Evolutionary conservation across 2,113 vertebrate species (phyloP).

Genomic region (Sprattus sprattus): DNA sequence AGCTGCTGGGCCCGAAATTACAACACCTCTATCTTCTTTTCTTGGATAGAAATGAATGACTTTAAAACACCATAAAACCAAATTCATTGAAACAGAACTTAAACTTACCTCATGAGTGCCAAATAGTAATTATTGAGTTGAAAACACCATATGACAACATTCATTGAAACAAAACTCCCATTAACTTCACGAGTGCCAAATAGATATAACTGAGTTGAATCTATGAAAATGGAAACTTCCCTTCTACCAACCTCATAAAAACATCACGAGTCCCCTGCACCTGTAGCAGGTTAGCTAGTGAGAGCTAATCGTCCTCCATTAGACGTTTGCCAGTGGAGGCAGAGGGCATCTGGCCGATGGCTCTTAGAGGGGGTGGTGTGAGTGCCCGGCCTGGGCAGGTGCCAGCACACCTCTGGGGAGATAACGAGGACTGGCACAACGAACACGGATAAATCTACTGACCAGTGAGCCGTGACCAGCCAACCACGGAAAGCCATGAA

Average conservation of each 20-base stretch:
- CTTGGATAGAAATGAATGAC: neutral
- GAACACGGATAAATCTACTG: slow-evolving; percentile 18
- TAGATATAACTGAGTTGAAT: neutral
- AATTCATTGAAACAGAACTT: neutral
- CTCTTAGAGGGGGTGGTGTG: slow-evolving; percentile 49
- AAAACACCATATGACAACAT: neutral
- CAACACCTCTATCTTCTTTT: neutral
- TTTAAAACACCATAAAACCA: neutral
- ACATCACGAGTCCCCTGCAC: neutral
- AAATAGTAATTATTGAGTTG: neutral
- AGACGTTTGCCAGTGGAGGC: slow-evolving; percentile 58
- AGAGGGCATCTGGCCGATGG: slow-evolving; percentile 59
- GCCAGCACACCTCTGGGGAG: slow-evolving; percentile 53
- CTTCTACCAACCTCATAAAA: neutral
- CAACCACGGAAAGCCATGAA: neutral
- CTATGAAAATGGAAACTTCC: neutral
- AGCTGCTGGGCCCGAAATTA: neutral
- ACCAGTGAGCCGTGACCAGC: neutral
- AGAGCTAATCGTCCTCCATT: slow-evolving; percentile 58
- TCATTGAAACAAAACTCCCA: neutral
- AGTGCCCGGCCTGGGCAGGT: slow-evolving; percentile 51
- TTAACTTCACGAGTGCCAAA: neutral
- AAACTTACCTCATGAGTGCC: neutral
- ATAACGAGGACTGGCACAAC: slow-evolving; percentile 53
- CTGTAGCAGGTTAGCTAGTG: slow-evolving; percentile 50